A percentile compares a stretch with the other conserved stretches of the same genome.
These are phyloP conservation scores for Leiothrix lutea DNA, from an alignment of 2,113 vertebrate species.

Conservation along the genomic window DNA sequence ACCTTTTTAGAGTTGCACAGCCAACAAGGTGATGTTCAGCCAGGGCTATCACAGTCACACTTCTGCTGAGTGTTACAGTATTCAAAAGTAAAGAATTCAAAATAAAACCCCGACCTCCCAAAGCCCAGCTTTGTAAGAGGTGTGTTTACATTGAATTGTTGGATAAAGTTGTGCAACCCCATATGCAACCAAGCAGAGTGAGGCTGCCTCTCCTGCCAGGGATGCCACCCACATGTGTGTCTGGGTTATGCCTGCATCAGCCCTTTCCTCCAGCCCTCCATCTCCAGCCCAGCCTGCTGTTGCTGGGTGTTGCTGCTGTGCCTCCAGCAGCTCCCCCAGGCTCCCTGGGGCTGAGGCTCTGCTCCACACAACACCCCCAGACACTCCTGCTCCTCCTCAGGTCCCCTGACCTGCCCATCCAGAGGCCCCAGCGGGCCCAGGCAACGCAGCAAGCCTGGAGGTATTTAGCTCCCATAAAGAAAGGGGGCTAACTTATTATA, in stretches of 20 bases:
- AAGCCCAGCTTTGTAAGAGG: not conserved
- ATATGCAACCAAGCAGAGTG: not conserved
- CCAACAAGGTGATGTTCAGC: not conserved
- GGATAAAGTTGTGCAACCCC: conserved; percentile 32
- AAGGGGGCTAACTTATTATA: not conserved
- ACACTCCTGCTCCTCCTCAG: not conserved
- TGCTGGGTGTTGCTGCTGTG: not conserved
- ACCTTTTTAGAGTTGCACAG: not conserved
- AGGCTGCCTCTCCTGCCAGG: conserved; percentile 23
- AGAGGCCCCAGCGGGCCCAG: not conserved
- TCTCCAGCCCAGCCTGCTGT: not conserved
- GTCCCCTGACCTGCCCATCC: not conserved
- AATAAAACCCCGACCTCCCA: not conserved
- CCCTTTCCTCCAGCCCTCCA: conserved; percentile 3
- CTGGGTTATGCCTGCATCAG: conserved; percentile 41
- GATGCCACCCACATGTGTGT: conserved; percentile 32
- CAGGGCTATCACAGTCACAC: not conserved
- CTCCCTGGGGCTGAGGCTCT: not conserved
- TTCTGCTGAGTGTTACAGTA: not conserved
- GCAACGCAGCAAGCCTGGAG: not conserved
- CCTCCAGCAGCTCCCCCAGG: not conserved
- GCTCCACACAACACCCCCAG: not conserved
- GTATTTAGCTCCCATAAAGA: not conserved
- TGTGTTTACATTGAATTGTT: not conserved
- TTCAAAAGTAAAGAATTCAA: not conserved